These are phyloP conservation scores for Cynoglossus semilaevis DNA, from an alignment of 2,113 vertebrate genomes.

Conservation along the genomic window DNA sequence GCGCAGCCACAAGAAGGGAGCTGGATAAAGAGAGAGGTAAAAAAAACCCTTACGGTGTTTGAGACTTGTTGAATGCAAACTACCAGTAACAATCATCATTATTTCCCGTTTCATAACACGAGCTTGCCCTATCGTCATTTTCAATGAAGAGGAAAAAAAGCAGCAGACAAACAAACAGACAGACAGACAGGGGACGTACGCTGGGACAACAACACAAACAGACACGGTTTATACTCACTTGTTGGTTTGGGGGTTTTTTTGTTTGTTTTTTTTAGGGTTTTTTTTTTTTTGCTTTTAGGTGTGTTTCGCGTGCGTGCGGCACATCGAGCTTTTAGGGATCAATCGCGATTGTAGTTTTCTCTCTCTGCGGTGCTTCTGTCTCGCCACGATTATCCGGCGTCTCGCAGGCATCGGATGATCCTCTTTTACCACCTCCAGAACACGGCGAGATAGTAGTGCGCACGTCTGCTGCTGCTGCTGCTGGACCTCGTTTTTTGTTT, in stretches of 20 bases:
- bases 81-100: too few relatives aligned
- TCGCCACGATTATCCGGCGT: slow-evolving; percentile 58
- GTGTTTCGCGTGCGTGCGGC: slow-evolving; percentile 67
- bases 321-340: slow-evolving; percentile 61
- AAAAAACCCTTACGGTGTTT: slow-evolving; percentile 12
- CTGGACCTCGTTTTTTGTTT: slow-evolving; percentile 27
- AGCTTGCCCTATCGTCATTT: too few relatives aligned
- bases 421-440: slow-evolving; percentile 34
- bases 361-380: slow-evolving; percentile 32
- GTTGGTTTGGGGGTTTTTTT: slow-evolving; percentile 45
- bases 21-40: background rate
- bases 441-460: slow-evolving; percentile 32
- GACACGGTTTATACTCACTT: slow-evolving; percentile 75
- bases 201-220: slow-evolving; percentile 54
- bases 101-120: too few relatives aligned
- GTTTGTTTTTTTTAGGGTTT: slow-evolving; percentile 31
- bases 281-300: slow-evolving; percentile 43
- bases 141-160: too few relatives aligned
- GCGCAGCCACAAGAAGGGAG: background rate
- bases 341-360: slow-evolving; percentile 66
- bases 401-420: slow-evolving; percentile 42
- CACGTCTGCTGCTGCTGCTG: slow-evolving; percentile 53
- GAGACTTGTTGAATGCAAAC: slow-evolving; percentile 76
- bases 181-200: background rate
- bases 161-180: slow-evolving; percentile 20